Evolutionary conservation across 2,113 vertebrate species (phyloP), one percentile per base, ranked within the genome.

Genomic region (Malurus alboscapulatus): DNA sequence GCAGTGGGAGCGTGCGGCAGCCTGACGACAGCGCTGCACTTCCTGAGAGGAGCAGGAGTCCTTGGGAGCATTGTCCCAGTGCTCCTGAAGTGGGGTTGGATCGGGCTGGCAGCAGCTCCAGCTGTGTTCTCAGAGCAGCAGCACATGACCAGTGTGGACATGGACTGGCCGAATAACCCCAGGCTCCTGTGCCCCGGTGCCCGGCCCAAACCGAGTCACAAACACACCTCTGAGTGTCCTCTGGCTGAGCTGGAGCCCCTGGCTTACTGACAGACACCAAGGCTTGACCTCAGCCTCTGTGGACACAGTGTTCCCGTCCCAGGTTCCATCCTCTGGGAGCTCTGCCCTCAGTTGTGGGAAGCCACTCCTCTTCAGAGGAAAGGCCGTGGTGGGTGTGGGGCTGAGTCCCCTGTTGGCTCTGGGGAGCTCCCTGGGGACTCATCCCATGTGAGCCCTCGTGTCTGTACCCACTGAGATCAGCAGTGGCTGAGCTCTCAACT

Each of bases 81-180:
- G n/a, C 14, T 69, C 32, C 29, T 29, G 53, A 25, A 12, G 48
- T 3, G 32, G n/a, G 8, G 58, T 61, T 34, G 71, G 47, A 9
- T 1, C 11, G 74, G 68, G 74, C 84, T 72, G 59, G 27, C 87
- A 61, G 36, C 5, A 30, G 61, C 71, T 80, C 68, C 10, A 27
- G 67, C 87, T 59, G 36, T 55, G 63, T 30, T 84, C 44, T 3
- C 51, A 9, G 0, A 3, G 29, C 48, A 44, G 29, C 44, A 44
- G 73, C 17, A 30, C 21, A 1, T 5, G 10, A 9, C 32, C 44
- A 5, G 21, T 0, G 4, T 38, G 34, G 30, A 15, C 15, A 17
- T 0, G 0, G 45, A 17, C 10, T 0, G 0, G 12, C 9, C 0
- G 0, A 17, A 14, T 34, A 14, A 36, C 40, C 55, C 26, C 55